Conservation (phyloP, 37 sponge, comb jelly and placozoan genomes). For the Halichondria panicea region DNA sequence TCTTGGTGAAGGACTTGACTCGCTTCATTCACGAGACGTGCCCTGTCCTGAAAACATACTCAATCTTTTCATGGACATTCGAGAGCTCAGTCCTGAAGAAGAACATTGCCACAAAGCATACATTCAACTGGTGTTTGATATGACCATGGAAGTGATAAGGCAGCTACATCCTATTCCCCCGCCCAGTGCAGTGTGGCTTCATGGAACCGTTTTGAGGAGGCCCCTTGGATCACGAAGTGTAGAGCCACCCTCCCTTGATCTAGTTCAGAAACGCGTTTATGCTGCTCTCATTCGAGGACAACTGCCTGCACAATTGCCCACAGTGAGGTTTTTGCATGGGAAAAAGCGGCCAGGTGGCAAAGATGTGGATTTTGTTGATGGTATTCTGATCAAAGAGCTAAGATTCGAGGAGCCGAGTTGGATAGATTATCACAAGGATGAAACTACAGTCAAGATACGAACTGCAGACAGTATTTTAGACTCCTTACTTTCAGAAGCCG, state of each 20-base stretch:
- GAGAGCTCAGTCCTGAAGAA: conserved; percentile 32
- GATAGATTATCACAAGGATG: conserved; percentile 85
- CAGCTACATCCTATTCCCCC: conserved; percentile 9
- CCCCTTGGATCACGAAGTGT: not conserved
- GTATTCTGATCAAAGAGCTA: conserved; percentile 77
- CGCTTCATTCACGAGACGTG: not conserved
- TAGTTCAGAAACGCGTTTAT: conserved; percentile 52
- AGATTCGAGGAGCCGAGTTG: conserved; percentile 79
- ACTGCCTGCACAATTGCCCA: conserved; percentile 34
- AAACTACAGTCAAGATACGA: conserved; percentile 55
- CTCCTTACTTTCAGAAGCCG: conserved; percentile 69
- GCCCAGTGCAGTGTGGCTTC: conserved; percentile 20
- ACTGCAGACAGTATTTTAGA: conserved; percentile 81
- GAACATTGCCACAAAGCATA: conserved; percentile 44
- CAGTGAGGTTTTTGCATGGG: conserved; percentile 45
- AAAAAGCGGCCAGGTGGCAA: conserved; percentile 64
- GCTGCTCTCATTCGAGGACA: conserved; percentile 43
- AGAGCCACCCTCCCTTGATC: conserved; percentile 13
- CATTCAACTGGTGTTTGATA: conserved; percentile 46
- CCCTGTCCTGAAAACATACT: conserved; percentile 11
- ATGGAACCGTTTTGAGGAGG: not conserved
- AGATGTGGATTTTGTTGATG: conserved; percentile 77
- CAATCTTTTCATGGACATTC: not conserved
- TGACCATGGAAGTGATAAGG: conserved; percentile 38
- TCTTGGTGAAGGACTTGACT: not conserved